Percentiles rank a stretch among this genome's conserved stretches.
These are phyloP conservation scores for Ctenodactylus gundi DNA, from an alignment of 2,113 vertebrate species.

Conservation along the genomic window DNA sequence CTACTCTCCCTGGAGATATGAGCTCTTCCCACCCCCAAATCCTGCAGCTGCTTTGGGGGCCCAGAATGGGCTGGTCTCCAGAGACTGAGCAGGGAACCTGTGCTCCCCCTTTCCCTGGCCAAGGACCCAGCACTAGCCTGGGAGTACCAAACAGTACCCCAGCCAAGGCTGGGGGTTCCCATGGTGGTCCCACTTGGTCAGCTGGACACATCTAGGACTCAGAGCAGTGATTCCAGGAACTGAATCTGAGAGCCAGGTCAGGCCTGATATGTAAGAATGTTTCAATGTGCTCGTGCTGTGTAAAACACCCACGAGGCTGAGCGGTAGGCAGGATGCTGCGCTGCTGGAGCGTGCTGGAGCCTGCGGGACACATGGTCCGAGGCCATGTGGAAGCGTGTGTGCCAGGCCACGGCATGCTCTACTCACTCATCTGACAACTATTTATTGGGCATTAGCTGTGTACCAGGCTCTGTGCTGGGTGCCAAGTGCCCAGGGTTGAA, in stretches of 20 bases:
- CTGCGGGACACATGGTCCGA: neutral
- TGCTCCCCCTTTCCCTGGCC: neutral
- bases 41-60: neutral
- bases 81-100: neutral
- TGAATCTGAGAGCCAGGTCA: neutral
- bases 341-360: neutral
- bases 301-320: neutral
- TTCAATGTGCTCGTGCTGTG: fast-evolving
- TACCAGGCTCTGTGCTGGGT: neutral
- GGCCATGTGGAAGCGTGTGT: neutral
- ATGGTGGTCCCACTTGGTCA: neutral
- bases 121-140: neutral
- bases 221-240: neutral
- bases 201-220: neutral
- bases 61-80: neutral
- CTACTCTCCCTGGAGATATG: no score
- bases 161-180: neutral
- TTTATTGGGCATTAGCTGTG: neutral
- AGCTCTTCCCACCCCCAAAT: neutral
- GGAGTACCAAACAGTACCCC: neutral
- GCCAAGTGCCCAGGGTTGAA: neutral
- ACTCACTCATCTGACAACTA: neutral
- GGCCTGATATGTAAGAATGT: fast-evolving
- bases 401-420: neutral
- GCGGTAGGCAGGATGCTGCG: neutral